phyloP scores from a whole-genome alignment of 64 coral and sea anemone genomes.

The Montipora cactus region DNA sequence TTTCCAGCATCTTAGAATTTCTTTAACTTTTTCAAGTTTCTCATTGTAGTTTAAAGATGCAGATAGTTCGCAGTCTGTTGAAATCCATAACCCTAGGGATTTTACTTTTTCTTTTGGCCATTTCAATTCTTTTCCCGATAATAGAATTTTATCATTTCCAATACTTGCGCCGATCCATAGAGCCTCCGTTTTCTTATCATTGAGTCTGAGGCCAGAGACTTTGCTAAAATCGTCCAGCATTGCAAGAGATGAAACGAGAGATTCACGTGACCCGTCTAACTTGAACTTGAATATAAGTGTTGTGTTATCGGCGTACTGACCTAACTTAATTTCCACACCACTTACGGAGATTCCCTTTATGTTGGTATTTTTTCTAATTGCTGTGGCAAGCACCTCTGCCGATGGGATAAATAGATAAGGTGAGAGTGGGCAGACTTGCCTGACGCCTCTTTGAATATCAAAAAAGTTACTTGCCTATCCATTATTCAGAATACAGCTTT shows the following conservation, averaged over 20 bases:
- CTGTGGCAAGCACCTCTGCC: not conserved
- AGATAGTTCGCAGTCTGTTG: not conserved
- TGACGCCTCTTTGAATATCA: not conserved
- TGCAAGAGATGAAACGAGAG: not conserved
- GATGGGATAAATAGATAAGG: not conserved
- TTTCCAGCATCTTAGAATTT: too few species aligned
- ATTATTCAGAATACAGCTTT: slow-evolving; percentile 7
- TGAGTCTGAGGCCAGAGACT: not conserved
- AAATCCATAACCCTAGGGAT: not conserved
- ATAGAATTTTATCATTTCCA: slow-evolving; percentile 11
- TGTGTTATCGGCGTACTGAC: not conserved
- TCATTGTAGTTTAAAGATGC: slow-evolving; percentile 1
- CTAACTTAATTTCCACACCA: not conserved
- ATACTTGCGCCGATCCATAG: not conserved
- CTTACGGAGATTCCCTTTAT: not conserved
- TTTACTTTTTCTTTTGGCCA: not conserved
- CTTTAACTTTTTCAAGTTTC: not conserved
- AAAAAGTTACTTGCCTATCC: not conserved
- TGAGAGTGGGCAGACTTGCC: not conserved
- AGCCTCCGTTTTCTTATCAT: not conserved
- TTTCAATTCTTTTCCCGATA: not conserved
- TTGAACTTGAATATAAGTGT: not conserved
- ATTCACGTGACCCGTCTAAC: not conserved
- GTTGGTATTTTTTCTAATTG: not conserved
- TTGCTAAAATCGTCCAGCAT: not conserved